Evolutionary conservation across 2,113 vertebrate species (phyloP).

Genomic region (Cebidichthys violaceus): DNA sequence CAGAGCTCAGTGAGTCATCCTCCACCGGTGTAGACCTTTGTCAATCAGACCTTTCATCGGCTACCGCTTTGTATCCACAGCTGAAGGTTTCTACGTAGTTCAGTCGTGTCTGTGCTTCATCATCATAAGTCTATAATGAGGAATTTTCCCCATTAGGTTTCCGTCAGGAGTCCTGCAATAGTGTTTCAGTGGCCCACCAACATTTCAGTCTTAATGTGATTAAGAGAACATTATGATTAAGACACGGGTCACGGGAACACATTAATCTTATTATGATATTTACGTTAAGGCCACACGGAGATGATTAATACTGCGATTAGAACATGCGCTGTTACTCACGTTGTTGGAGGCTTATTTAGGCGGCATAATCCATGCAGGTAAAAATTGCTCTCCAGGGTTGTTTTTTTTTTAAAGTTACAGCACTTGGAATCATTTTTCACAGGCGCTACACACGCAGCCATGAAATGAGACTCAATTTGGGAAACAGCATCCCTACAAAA

Average conservation of each 20-base stretch:
- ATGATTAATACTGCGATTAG: constrained; percentile 41
- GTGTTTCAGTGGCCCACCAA: constrained; percentile 8
- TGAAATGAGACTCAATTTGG: not conserved
- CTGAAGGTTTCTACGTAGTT: not conserved
- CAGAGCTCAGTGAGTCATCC: constrained; percentile 54
- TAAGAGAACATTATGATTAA: constrained; percentile 47
- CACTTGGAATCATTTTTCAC: constrained; percentile 23
- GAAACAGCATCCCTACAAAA: not conserved
- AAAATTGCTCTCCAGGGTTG: constrained; percentile 14
- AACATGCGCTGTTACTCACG: constrained; percentile 30
- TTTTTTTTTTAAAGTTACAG: not conserved
- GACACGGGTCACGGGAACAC: constrained; percentile 38
- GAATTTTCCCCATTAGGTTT: constrained; percentile 15
- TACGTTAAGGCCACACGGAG: constrained; percentile 37
- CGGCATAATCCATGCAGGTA: constrained; percentile 23
- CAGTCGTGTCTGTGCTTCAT: not conserved
- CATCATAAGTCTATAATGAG: constrained; percentile 23
- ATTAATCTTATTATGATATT: constrained; percentile 53
- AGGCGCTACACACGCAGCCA: not conserved
- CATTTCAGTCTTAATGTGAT: constrained; percentile 43
- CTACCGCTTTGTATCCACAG: not conserved
- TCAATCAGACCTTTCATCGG: constrained; percentile 33
- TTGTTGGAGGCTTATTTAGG: constrained; percentile 30
- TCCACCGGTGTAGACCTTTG: constrained; percentile 31
- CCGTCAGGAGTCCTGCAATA: not conserved